Evolutionary conservation across 2,797 vertebrate genomes (phyloP).

Genomic region (Etheostoma perlongum): DNA sequence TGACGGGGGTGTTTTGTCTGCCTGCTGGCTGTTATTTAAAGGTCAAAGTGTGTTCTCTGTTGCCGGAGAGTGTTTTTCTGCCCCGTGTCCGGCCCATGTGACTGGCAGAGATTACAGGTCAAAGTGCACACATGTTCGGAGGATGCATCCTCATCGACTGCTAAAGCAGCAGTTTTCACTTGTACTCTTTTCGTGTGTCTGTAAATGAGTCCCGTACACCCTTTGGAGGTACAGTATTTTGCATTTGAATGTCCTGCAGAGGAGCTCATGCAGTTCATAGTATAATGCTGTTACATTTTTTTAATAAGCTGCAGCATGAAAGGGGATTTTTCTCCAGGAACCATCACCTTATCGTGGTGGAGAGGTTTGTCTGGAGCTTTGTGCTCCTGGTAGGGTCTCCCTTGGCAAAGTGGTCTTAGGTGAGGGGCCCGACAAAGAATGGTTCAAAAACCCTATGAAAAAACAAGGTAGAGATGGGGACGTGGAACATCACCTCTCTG

Average conservation of each 20-base stretch:
- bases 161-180: neutral
- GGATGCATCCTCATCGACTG: slow-evolving; percentile 12
- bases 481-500: no score
- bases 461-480: no score
- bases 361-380: no score
- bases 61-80: slow-evolving; percentile 21
- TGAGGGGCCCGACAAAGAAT: no score
- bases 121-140: slow-evolving; percentile 27
- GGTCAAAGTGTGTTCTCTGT: slow-evolving; percentile 29
- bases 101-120: slow-evolving; percentile 20
- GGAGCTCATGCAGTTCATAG: neutral
- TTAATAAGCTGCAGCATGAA: neutral
- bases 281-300: neutral
- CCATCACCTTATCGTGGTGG: no score
- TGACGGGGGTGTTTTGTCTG: slow-evolving; percentile 12
- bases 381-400: no score
- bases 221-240: neutral
- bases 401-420: no score
- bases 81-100: neutral
- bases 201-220: neutral
- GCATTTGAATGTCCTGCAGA: slow-evolving; percentile 1
- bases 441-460: no score
- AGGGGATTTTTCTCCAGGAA: neutral
- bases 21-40: slow-evolving; percentile 27
- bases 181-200: neutral